Percentiles rank a stretch among this genome's conserved stretches.
These are phyloP conservation scores for Nothobranchius furzeri DNA, from an alignment of 2,113 vertebrate species.

Conservation along the genomic window DNA sequence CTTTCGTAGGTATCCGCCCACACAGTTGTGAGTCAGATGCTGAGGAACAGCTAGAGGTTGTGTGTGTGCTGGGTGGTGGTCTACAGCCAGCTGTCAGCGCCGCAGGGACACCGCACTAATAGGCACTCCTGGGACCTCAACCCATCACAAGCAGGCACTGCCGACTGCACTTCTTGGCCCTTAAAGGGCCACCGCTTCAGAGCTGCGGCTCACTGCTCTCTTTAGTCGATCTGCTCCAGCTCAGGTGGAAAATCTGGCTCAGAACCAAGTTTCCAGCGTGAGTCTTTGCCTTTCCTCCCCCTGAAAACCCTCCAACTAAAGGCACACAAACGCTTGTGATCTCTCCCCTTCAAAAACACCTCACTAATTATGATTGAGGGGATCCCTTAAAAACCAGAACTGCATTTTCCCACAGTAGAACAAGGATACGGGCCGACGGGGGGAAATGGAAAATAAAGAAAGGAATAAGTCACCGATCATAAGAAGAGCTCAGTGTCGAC, in stretches of 20 bases:
- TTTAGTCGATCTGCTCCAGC: slow-evolving; percentile 43
- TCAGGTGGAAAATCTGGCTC: slow-evolving; percentile 70
- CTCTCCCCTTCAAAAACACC: slow-evolving; percentile 59
- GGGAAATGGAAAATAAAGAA: slow-evolving; percentile 25
- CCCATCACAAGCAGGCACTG: slow-evolving; percentile 65
- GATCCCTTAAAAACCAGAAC: slow-evolving; percentile 52
- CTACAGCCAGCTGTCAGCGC: slow-evolving; percentile 78
- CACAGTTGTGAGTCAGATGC: slow-evolving; percentile 20
- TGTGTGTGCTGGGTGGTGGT: slow-evolving; percentile 59
- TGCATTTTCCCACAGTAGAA: slow-evolving; percentile 60
- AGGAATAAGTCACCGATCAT: slow-evolving; percentile 26
- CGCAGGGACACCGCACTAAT: slow-evolving; percentile 78
- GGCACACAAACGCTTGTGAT: slow-evolving; percentile 47
- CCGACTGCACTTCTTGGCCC: slow-evolving; percentile 50
- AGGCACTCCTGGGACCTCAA: slow-evolving; percentile 72
- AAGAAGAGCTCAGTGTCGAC: slow-evolving; percentile 19
- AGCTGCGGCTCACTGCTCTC: slow-evolving; percentile 52
- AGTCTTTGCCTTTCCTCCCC: slow-evolving; percentile 34
- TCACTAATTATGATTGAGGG: slow-evolving; percentile 69
- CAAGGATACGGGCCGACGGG: slow-evolving; percentile 1
- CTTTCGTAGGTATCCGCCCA: slow-evolving; percentile 35
- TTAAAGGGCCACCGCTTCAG: slow-evolving; percentile 69
- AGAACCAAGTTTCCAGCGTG: slow-evolving; percentile 57
- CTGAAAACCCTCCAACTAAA: slow-evolving; percentile 29
- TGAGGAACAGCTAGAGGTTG: slow-evolving; percentile 32